A percentile compares a stretch with the other conserved stretches of the same genome.
Conservation (phyloP, 1,140 invertebrate species). For the Brachionus rubens region DNA sequence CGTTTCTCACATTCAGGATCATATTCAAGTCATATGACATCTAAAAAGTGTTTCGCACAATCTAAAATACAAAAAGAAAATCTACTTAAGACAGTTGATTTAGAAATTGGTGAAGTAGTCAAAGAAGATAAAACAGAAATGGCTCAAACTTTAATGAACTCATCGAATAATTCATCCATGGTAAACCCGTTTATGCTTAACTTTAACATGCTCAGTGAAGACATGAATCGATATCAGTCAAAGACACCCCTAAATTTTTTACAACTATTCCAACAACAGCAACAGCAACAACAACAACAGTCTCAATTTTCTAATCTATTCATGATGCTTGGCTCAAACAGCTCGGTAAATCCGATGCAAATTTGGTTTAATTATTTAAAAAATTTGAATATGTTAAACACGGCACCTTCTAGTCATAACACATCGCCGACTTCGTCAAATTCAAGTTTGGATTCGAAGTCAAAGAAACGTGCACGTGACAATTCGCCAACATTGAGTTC, state of each 20-base stretch:
- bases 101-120: slow-evolving; percentile 40
- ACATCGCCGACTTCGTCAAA: not conserved
- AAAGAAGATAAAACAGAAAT: not conserved
- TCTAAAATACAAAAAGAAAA: not conserved
- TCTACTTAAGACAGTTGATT: not conserved
- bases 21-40: slow-evolving; percentile 47
- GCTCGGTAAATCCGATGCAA: not conserved
- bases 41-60: slow-evolving; percentile 26
- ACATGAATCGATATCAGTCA: not conserved
- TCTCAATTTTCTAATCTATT: slow-evolving; percentile 5
- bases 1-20: slow-evolving; percentile 54
- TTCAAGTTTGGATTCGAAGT: not conserved
- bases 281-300: slow-evolving; percentile 29
- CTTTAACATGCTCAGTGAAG: not conserved
- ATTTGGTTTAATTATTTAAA: slow-evolving; percentile 43
- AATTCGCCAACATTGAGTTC: not conserved
- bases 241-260: not conserved
- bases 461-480: not conserved
- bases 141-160: not conserved
- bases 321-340: not conserved
- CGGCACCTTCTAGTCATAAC: not conserved
- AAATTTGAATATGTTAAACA: not conserved
- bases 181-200: not conserved
- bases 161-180: not conserved
- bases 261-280: not conserved